Evolutionary conservation across 37 sponge, comb jelly and placozoan species (phyloP).

Genomic region (Diacarnus erythraeanus): DNA sequence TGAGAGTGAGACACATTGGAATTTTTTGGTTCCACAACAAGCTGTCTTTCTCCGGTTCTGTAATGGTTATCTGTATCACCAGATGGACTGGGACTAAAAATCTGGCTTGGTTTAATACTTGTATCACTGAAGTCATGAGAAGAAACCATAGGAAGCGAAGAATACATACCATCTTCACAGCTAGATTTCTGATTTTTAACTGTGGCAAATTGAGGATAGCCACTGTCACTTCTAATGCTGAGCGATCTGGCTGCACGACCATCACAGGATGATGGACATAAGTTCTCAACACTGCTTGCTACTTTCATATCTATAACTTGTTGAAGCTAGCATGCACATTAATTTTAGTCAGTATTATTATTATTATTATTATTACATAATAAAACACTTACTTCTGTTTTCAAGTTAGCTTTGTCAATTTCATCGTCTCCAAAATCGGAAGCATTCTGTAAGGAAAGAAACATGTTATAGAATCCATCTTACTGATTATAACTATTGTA

Average conservation of each 20-base stretch:
- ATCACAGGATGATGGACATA: slow-evolving; percentile 30
- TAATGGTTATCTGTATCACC: not conserved
- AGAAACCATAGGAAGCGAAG: slow-evolving; percentile 13
- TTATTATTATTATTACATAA: not conserved
- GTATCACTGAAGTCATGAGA: not conserved
- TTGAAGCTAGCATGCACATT: not conserved
- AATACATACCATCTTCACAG: not conserved
- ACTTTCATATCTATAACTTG: slow-evolving; percentile 4
- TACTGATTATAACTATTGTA: not conserved
- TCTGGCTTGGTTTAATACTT: not conserved
- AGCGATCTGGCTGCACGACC: slow-evolving; percentile 13
- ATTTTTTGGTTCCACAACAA: not conserved
- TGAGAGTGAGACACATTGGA: not conserved
- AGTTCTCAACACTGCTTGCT: slow-evolving; percentile 24
- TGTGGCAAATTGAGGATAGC: not conserved
- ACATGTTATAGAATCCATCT: too few relatives aligned
- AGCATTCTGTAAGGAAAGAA: not conserved
- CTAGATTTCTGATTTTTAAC: not conserved
- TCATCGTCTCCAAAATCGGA: slow-evolving; percentile 10
- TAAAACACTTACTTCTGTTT: slow-evolving; percentile 29
- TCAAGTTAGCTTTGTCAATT: slow-evolving; percentile 23
- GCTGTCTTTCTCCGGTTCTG: not conserved
- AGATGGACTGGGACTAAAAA: not conserved
- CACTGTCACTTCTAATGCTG: not conserved
- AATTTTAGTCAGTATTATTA: not conserved